phyloP scores from a whole-genome alignment of 2,888 invertebrate species.

The Heteromurus nitidus region DNA sequence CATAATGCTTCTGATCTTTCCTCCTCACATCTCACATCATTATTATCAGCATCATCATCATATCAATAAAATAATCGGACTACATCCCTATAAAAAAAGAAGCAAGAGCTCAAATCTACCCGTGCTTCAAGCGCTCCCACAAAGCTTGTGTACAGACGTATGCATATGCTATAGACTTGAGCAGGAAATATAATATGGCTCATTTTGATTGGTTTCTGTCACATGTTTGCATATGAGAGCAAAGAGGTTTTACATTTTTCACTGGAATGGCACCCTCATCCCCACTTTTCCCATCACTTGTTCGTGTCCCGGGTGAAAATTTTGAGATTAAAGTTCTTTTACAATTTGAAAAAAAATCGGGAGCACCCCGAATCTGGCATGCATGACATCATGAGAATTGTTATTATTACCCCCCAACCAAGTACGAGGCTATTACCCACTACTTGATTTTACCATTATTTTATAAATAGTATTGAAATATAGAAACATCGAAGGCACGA shows the following conservation, averaged over 20 bases:
- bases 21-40: conserved; percentile 23
- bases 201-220: conserved; percentile 30
- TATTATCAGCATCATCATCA: conserved; percentile 39
- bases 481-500: too few species aligned
- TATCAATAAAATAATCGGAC: conserved; percentile 47
- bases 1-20: conserved; percentile 18
- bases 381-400: conserved; percentile 44
- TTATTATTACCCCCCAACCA: conserved; percentile 36
- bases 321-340: conserved; percentile 38
- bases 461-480: conserved; percentile 24
- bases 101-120: background rate
- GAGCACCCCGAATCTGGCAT: conserved; percentile 31
- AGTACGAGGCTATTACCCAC: conserved; percentile 36
- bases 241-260: background rate
- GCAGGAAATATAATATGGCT: conserved; percentile 30
- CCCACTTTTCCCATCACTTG: background rate
- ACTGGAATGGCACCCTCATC: background rate
- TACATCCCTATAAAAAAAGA: conserved; percentile 9
- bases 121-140: background rate
- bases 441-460: conserved; percentile 28
- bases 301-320: conserved; percentile 43
- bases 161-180: conserved; percentile 11
- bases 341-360: conserved; percentile 22
- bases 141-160: too few species aligned
- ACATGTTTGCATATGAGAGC: conserved; percentile 1